Base-by-base conservation (phyloP, 2,797 vertebrate genomes). In the Lateolabrax maculatus region DNA sequence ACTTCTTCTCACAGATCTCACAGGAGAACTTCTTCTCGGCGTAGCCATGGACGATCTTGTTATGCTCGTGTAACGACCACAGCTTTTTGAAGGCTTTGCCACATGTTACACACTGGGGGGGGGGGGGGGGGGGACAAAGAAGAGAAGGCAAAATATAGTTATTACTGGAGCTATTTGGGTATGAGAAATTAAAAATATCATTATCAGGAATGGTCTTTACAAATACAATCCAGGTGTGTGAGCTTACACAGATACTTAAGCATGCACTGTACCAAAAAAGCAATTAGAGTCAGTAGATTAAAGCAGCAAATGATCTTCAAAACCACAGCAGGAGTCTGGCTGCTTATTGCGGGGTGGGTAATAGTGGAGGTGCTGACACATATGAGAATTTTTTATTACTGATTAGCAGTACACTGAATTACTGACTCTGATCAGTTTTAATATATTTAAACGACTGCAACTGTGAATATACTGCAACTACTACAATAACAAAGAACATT, bases 21-120 rank as follows among this genome's bases (percentile, higher is more conserved):
- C 98, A 99, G 21, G 98, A 98, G 94, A 99, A 99, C 87, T 98
- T 99, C 95, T 99, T 99, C 93, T 99, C 98, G 0, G 98, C 98
- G 0, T 98, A 99, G 84, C 98, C 97, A 0, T 99, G 98, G 77
- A 99, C 97, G 0, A 98, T 98, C 93, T 99, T 99, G 93, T 98
- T 99, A 84, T 99, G 98, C 82, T 99, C 98, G 0, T 99, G 98
- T 58, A 99, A 90, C 2, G 98, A 99, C 98, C 98, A 99, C 75
- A 99, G 97, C 92, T 99, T 99, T 95, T 99, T 99, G 91, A 99
- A 99, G 3, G 95, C 97, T 88, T 99, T 99, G 81, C 98, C 97
- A 0, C 98, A 99, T 0, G 97, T 97, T 64, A 97, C 95, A 0
- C 98, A 99, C 98, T 99, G 41, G 8, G 3, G n/a, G n/a, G n/a